These are phyloP conservation scores for Salarias fasciatus DNA, from an alignment of 2,797 vertebrate genomes.

Conservation along the genomic window DNA sequence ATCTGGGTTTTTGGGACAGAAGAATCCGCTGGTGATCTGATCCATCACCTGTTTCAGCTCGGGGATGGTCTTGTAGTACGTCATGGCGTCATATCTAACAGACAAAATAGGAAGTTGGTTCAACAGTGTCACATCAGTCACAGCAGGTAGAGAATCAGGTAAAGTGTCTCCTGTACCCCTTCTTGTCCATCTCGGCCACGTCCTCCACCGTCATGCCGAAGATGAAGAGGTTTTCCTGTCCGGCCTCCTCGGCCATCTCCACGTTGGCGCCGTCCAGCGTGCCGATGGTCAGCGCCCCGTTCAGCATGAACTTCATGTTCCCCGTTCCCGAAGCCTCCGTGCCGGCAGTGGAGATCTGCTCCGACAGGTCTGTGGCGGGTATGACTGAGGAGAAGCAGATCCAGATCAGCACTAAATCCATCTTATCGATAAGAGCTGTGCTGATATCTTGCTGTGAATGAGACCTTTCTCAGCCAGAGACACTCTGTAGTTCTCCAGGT, in stretches of 20 bases:
- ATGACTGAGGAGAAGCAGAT: slow-evolving; percentile 85
- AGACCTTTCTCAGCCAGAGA: slow-evolving; percentile 97
- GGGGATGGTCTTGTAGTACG: slow-evolving; percentile 88
- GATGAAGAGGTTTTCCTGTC: slow-evolving; percentile 95
- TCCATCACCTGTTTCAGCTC: slow-evolving; percentile 91
- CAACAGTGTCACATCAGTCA: slow-evolving; percentile 1
- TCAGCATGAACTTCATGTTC: slow-evolving; percentile 99
- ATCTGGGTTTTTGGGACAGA: slow-evolving; percentile 89
- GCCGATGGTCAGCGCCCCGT: slow-evolving; percentile 95
- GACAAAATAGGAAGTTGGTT: background rate
- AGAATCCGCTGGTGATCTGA: slow-evolving; percentile 91
- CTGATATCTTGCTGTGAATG: background rate
- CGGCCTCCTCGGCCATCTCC: slow-evolving; percentile 97
- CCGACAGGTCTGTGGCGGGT: slow-evolving; percentile 93
- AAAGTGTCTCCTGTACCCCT: slow-evolving; percentile 78
- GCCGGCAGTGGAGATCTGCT: slow-evolving; percentile 97
- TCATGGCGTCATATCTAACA: slow-evolving; percentile 88
- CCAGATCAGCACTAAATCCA: background rate
- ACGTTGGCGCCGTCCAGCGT: slow-evolving; percentile 98
- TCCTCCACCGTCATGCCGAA: slow-evolving; percentile 95
- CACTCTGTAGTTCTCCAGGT: slow-evolving; percentile 96
- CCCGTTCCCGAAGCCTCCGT: slow-evolving; percentile 95
- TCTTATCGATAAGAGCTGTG: no score
- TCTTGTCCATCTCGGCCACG: slow-evolving; percentile 87
- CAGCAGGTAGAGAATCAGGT: background rate